Evolutionary conservation across 2,888 invertebrate genomes (phyloP).

Genomic region (Myopa testacea): DNA sequence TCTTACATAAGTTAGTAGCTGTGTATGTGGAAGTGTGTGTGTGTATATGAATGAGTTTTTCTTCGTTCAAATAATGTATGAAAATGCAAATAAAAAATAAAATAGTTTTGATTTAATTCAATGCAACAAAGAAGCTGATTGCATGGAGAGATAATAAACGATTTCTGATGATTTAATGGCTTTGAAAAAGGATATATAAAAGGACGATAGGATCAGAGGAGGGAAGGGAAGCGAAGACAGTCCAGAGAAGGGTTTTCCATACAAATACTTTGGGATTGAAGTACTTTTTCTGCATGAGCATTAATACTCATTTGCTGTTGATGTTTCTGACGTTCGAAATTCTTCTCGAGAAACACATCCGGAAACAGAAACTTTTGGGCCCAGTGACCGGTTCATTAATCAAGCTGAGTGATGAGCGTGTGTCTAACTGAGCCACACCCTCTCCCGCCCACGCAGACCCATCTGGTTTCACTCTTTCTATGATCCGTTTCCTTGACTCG

Average conservation of each 20-base stretch:
- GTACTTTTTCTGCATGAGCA: neutral
- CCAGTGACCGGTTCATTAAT: constrained; percentile 53
- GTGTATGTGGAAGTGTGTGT: no score
- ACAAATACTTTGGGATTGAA: constrained; percentile 10
- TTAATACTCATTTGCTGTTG: constrained; percentile 20
- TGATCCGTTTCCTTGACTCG: no score
- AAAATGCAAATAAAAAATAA: no score
- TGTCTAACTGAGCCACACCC: constrained; percentile 29
- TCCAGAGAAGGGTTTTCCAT: neutral
- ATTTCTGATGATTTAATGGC: neutral
- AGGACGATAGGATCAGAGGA: neutral
- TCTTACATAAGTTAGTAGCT: no score
- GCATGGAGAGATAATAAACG: neutral
- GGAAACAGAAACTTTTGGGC: neutral
- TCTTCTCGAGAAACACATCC: no score
- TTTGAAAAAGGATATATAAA: neutral
- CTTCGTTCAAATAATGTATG: no score
- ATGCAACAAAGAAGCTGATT: no score
- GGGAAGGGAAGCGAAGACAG: neutral
- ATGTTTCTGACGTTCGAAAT: neutral
- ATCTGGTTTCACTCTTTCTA: neutral
- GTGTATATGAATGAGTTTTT: no score
- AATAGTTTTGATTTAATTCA: no score
- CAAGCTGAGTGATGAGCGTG: constrained; percentile 46
- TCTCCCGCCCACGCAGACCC: constrained; percentile 10